A percentile compares a stretch with the other conserved stretches of the same genome.
These are phyloP conservation scores for Dicyrtoma fusca DNA, from an alignment of 2,888 invertebrate genomes.

Conservation along the genomic window DNA sequence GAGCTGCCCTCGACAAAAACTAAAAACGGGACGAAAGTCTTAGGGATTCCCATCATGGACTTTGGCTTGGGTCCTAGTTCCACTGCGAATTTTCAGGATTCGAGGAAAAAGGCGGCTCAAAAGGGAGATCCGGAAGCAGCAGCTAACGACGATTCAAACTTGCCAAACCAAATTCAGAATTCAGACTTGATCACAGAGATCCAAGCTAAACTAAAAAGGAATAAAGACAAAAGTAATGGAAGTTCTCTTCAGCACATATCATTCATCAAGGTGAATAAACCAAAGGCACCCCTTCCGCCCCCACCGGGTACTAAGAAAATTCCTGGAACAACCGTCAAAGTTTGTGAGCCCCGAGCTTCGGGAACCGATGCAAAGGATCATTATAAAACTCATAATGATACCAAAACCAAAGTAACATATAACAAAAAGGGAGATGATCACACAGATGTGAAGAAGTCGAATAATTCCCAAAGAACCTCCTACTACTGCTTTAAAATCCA, in stretches of 20 bases:
- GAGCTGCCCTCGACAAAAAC: neutral
- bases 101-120: no score
- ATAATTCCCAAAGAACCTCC: slow-evolving; percentile 1
- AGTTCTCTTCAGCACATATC: slow-evolving; percentile 30
- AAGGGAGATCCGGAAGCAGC: neutral
- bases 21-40: neutral
- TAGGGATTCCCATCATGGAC: slow-evolving; percentile 36
- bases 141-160: slow-evolving; percentile 39
- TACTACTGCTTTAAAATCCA: no score
- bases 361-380: neutral
- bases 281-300: slow-evolving; percentile 55
- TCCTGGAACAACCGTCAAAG: slow-evolving; percentile 11
- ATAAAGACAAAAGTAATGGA: slow-evolving; percentile 35
- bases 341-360: neutral
- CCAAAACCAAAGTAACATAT: no score
- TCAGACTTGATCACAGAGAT: slow-evolving; percentile 54
- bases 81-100: no score
- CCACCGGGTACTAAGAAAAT: slow-evolving; percentile 41
- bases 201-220: slow-evolving; percentile 53
- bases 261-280: slow-evolving; percentile 47
- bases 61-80: no score
- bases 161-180: slow-evolving; percentile 55
- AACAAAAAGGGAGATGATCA: neutral
- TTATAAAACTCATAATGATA: neutral
- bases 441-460: neutral